Conservation (phyloP, 1,140 invertebrate genomes). For the Brachystomella parvula region DNA sequence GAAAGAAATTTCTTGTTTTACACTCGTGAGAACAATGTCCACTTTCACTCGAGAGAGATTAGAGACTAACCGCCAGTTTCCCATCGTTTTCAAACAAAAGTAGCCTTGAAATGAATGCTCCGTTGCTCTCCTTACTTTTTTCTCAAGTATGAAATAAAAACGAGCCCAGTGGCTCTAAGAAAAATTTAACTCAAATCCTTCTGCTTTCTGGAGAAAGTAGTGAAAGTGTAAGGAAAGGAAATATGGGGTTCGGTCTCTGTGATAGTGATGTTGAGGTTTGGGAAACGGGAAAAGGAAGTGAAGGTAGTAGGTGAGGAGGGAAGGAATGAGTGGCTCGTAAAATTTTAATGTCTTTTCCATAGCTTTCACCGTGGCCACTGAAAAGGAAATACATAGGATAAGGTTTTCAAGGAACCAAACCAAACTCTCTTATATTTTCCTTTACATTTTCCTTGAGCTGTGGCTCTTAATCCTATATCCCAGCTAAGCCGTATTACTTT, state of each 20-base stretch:
- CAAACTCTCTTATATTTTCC: too few species aligned
- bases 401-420: too few species aligned
- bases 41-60: neutral
- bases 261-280: slow-evolving; percentile 6
- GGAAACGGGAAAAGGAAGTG: slow-evolving; percentile 1
- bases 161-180: neutral
- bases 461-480: too few species aligned
- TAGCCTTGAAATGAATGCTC: neutral
- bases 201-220: neutral
- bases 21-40: neutral
- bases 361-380: neutral
- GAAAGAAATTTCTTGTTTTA: neutral
- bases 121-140: neutral
- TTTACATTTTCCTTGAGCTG: too few species aligned
- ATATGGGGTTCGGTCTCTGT: neutral
- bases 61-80: neutral
- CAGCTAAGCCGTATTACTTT: too few species aligned
- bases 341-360: slow-evolving; percentile 12
- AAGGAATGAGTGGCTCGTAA: slow-evolving; percentile 9
- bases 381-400: too few species aligned
- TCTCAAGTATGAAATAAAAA: too few species aligned
- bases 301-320: neutral
- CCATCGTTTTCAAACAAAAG: neutral
- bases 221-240: neutral
- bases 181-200: slow-evolving; percentile 5